Conservation (phyloP, 2,113 vertebrate species). For the Epinephelus cyanopodus region DNA sequence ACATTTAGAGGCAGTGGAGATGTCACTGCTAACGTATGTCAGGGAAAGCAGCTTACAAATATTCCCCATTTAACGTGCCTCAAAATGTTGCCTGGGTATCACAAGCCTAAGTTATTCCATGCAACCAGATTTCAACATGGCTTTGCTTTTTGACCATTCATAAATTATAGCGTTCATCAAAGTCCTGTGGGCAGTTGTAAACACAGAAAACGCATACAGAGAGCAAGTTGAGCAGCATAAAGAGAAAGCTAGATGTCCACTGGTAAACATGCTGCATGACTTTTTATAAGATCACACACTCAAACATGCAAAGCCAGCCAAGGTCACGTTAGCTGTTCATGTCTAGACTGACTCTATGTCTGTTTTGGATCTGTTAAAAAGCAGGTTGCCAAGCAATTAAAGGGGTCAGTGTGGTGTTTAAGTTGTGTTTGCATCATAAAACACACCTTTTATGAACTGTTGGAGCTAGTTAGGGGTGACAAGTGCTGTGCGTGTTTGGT, state of each 20-base stretch:
- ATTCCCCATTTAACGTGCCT: constrained; percentile 18
- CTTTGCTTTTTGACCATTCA: constrained; percentile 49
- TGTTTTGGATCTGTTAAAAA: not conserved
- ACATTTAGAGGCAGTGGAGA: constrained; percentile 39
- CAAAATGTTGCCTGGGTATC: constrained; percentile 42
- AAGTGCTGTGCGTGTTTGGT: not conserved
- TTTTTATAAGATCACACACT: not conserved
- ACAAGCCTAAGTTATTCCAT: constrained; percentile 22
- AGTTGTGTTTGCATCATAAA: not conserved
- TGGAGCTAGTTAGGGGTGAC: not conserved
- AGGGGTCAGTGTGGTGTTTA: not conserved
- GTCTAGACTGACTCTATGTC: not conserved
- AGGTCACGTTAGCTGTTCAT: not conserved
- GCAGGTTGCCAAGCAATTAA: not conserved
- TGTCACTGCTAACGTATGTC: not conserved
- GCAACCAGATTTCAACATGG: constrained; percentile 30
- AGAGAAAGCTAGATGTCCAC: not conserved
- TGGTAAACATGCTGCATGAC: not conserved
- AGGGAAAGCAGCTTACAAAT: not conserved
- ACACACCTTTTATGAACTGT: not conserved
- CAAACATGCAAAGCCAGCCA: not conserved
- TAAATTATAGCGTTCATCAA: constrained; percentile 12
- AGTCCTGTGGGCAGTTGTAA: not conserved
- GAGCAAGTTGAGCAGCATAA: not conserved
- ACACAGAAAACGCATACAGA: not conserved